Base-by-base conservation (phyloP, 2,113 vertebrate genomes). In the Isichthys henryi region DNA sequence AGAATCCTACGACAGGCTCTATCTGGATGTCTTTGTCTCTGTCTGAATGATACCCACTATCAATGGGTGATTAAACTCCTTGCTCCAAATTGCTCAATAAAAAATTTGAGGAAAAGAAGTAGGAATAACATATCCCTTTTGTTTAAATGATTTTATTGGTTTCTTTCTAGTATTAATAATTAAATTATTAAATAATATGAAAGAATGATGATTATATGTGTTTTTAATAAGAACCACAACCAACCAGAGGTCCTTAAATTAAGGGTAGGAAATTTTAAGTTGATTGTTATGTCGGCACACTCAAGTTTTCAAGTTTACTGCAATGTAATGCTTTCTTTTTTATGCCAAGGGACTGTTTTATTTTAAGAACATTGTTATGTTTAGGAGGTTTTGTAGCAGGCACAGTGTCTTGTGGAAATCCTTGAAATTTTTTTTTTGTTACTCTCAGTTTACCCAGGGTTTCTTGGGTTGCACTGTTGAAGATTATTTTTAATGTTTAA, bases 1-100 rank as follows among this genome's bases (percentile, higher is more conserved):
- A 84, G 98, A 99, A 94, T 98, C 98, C 45, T 99, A 99, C 8
- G 98, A 99, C 94, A 97, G 98, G 92, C 98, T 99, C 91, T 99
- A 99, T 95, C 96, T 99, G 7, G 98, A 99, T 2, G 98, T 99
- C 27, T 97, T 99, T 0, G 98, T 99, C 92, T 97, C 98, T 0
- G 98, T 99, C 90, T 99, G 93, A 94, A 94, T 23, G 31, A 80
- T 62, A 88, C 80, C 8, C 83, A 31, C 39, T 89, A 50, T n/a
- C 70, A 66, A 21, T 52, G 84, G 87, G 17, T 86, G 1, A 88
- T 46, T 86, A 48, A 80, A 58, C 43, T 58, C 49, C 66, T 56
- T 83, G 50, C 89, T 88, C 70, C 35, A 35, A 88, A 58, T 93
- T 93, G 93, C 94, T 95, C 94, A 94, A 91, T 88, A 45, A 49